These are phyloP conservation scores for Ganaspis brasiliensis DNA, from an alignment of 2,888 invertebrate genomes.

Conservation along the genomic window DNA sequence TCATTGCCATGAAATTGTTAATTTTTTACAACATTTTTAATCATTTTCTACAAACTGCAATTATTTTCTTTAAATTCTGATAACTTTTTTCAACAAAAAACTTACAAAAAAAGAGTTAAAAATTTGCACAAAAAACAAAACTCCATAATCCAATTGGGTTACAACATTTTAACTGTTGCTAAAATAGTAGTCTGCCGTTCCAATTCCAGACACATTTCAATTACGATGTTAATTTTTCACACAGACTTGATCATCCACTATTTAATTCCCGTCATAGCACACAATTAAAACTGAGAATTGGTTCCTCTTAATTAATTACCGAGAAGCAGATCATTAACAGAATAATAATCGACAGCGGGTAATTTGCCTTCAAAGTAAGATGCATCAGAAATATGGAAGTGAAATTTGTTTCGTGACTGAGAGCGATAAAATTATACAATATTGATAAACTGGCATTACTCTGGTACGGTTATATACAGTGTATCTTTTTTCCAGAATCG, in stretches of 20 bases:
- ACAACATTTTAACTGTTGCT: not conserved
- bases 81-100: no score
- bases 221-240: constrained; percentile 1
- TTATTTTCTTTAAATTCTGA: no score
- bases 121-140: no score
- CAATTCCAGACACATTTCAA: not conserved
- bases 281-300: constrained; percentile 10
- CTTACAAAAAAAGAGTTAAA: no score
- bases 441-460: not conserved
- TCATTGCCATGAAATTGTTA: no score
- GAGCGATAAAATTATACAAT: constrained; percentile 15
- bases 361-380: not conserved
- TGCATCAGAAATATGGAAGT: constrained; percentile 6
- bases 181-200: not conserved
- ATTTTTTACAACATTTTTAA: no score
- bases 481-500: constrained; percentile 19
- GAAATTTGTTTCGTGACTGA: constrained; percentile 27
- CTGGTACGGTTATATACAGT: no score
- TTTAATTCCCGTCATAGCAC: not conserved
- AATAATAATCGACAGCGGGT: not conserved
- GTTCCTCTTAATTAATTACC: not conserved
- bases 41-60: no score
- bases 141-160: no score
- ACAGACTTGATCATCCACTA: not conserved
- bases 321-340: not conserved